These are phyloP conservation scores for Petrocephalus schoutedeni DNA, from an alignment of 2,797 vertebrate species.

Conservation along the genomic window DNA sequence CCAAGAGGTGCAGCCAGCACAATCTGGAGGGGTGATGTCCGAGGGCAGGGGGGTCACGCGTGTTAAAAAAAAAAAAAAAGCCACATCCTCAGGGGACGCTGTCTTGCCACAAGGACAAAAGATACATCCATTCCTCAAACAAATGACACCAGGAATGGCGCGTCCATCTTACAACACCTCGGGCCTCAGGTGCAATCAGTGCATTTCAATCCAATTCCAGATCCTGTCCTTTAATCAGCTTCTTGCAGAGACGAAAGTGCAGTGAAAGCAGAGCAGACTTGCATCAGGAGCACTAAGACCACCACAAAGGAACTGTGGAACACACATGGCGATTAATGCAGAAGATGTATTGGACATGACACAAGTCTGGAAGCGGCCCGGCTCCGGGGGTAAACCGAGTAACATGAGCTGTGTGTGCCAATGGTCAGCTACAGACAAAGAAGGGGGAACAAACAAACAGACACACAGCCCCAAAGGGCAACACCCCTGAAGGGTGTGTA, in stretches of 20 bases:
- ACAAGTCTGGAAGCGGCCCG: conserved; percentile 12
- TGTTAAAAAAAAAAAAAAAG: not conserved
- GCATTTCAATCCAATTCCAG: not conserved
- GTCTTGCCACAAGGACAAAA: conserved; percentile 5
- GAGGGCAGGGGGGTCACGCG: not conserved
- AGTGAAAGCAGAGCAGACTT: not conserved
- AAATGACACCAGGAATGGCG: not conserved
- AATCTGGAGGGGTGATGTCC: not conserved
- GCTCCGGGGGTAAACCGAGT: conserved; percentile 18
- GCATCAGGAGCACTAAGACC: not conserved
- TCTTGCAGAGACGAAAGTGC: not conserved
- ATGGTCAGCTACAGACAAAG: conserved; percentile 18
- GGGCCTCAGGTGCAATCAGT: not conserved
- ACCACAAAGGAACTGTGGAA: not conserved
- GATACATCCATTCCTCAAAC: not conserved
- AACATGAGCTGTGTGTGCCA: conserved; percentile 31
- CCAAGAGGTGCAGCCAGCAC: not conserved
- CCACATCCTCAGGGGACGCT: not conserved
- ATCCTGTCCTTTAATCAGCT: not conserved
- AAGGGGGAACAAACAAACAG: not conserved
- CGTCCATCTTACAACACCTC: not conserved
- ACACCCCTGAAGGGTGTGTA: not conserved
- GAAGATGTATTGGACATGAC: not conserved
- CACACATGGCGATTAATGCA: not conserved
- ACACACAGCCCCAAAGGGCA: not conserved